Base-by-base conservation (phyloP, 2,113 vertebrate genomes). In the Choloepus hoffmanni region DNA sequence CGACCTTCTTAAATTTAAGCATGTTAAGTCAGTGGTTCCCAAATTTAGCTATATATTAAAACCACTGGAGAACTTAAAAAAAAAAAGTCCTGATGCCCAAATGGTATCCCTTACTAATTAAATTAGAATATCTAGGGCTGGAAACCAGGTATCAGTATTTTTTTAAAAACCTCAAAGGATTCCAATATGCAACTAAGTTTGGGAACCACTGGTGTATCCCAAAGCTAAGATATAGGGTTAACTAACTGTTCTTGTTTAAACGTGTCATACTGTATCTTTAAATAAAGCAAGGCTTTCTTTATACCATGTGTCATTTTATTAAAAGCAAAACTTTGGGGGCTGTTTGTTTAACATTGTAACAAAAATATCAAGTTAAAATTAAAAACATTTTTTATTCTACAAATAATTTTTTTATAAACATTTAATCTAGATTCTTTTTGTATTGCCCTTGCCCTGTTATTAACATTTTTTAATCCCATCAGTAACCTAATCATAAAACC, bases 301-400 rank as follows among this genome's bases (percentile, higher is more conserved):
- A 65, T 5, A 45, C n/a, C 43, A 3, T 68, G 55, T 40, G 45
- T 85, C 62, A 83, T 50, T 85, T 87, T 83, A 92, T 90, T 96
- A 70, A 81, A 89, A 86, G 65, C 55, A 76, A 50, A 85, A 81
- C 67, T 67, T 65, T 82, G 2, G 23, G 28, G 33, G 45, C 40
- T 74, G 19, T 72, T 18, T 43, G 4, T 77, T 81, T 81, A 68
- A 67, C 50, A 90, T 72, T 82, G 24, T 26, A 93, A 92, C 40
- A 85, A 73, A 81, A 48, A 73, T 87, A 48, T 43, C 43, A 62
- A 53, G 6, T 87, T 88, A 92, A 84, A 96, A 94, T 77, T 21
- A 89, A n/a, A 67, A 45, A 7, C 28, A 18, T 9, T 16, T 78
- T 95, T 87, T 65, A 72, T 58, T 95, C 33, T 86, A 72, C 33